Base-by-base conservation (phyloP, 2,113 vertebrate species). In the Aix galericulata region DNA sequence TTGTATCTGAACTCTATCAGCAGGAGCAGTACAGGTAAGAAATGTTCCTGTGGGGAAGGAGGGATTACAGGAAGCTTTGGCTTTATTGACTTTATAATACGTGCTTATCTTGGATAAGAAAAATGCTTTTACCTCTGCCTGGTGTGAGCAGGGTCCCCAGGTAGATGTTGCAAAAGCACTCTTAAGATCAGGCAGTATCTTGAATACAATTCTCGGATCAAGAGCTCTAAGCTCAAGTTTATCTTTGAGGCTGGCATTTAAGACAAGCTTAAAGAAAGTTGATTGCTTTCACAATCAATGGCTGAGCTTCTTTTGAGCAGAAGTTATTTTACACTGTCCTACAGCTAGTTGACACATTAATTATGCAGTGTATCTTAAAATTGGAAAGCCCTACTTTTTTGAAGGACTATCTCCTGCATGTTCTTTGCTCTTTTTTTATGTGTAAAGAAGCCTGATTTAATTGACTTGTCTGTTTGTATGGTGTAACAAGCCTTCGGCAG, bases 1-100 rank as follows among this genome's bases (percentile, higher is more conserved):
- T 99, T 2, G 99, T 99, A 60, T 98, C 98, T 2, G 98, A 99
- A 17, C 98, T 99, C 38, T 99, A 98, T n/a, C 98, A 98, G 94
- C 99, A 99, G 96, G 98, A 99, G 50, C 99, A 99, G 94, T 99
- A 99, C 97, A 99, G 99, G 99, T 99, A 91, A 97, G 94, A 82
- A 36, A 13, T 20, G 1, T 4, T 5, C 1, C 34, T 29, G 4
- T 50, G 52, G 46, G n/a, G 4, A 32, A 22, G 17, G 42, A 53
- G 48, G 3, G 3, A 0, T 73, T 53, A 8, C 34, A 60, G 73
- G 22, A 67, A 8, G 38, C 9, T 84, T 40, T 21, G 48, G 0
- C 55, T 73, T 31, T 2, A 16, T 8, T 50, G 56, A 2, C 77
- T 72, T 52, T n/a, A 15, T 15, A 17, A 18, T 17, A 8, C 25